Conservation (phyloP, 2,888 invertebrate genomes). For the Mellilla xanthometata region DNA sequence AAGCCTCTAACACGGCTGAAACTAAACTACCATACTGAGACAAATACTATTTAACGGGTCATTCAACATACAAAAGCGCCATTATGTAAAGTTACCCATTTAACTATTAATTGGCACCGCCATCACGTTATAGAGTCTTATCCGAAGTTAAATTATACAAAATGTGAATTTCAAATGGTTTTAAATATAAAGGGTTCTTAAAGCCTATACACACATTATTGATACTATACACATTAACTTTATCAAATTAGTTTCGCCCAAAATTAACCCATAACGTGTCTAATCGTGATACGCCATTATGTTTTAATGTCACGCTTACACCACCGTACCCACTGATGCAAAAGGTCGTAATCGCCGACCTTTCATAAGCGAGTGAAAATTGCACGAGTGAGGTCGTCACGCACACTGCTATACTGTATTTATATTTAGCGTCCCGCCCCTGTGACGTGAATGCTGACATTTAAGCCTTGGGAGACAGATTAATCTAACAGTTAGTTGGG, state of each 20-base stretch:
- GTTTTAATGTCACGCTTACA: conserved; percentile 16
- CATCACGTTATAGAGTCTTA: no score
- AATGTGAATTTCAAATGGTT: no score
- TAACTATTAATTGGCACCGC: no score
- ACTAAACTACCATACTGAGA: no score
- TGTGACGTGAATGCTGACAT: conserved; percentile 78
- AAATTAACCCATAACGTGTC: conserved; percentile 10
- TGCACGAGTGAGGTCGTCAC: conserved; percentile 25
- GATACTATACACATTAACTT: no score
- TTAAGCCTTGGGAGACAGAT: conserved; percentile 49
- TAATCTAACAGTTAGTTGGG: conserved; percentile 6
- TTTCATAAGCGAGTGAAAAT: conserved; percentile 31
- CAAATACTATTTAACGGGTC: no score
- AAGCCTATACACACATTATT: no score
- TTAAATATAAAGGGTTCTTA: no score
- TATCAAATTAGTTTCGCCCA: neutral
- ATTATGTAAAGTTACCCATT: no score
- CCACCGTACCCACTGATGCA: conserved; percentile 19
- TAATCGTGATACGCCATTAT: conserved; percentile 13
- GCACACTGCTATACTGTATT: conserved; percentile 5
- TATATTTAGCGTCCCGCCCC: conserved; percentile 66
- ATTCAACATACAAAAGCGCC: no score
- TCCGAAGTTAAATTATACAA: no score
- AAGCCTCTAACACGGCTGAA: no score
- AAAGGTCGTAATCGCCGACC: conserved; percentile 27